Evolutionary conservation across 2,888 invertebrate species (phyloP), one percentile per base, ranked within the genome.

Genomic region (Morpho helenor): DNA sequence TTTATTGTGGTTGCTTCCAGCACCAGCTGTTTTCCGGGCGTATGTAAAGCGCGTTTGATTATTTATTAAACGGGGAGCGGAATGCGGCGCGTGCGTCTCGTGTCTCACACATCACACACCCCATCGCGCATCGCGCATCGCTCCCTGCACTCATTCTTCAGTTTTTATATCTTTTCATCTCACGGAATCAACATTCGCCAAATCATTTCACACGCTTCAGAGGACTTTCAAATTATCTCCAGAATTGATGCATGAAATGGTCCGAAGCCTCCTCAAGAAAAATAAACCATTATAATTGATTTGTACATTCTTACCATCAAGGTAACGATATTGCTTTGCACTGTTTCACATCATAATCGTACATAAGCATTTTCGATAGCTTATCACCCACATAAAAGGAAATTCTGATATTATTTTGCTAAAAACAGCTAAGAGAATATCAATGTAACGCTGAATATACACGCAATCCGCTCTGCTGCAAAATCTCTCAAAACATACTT

Each of bases 21-120:
- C 92, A 92, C 84, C 93, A 93, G 91, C 92, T 93, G 89, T 92
- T 93, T 91, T 91, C 92, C 87, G 92, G 93, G 87, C 92, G 92
- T 90, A 89, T 91, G 77, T 93, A 93, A 91, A 84, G 57, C 52
- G 53, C 56, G 60, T 64, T 59, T 53, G 53, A 53, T 60, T 56
- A 59, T 49, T 54, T 50, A 52, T 45, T 82, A 75, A 76, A 74
- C 70, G 69, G 76, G 71, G 74, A 71, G 73, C 71, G 77, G 72
- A 48, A 53, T 46, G 62, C 60, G 54, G 62, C 46, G 61, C 58
- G 57, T 66, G 62, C 66, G 61, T 67, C 64, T 66, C 67, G 63
- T 61, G 43, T 60, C 61, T 56, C 60, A 56, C 58, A 66, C 63
- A 61, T 61, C 56, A 62, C 61, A 45, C 1, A 16, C 47, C 66